A percentile compares a stretch with the other conserved stretches of the same genome.
Conservation (phyloP, 2,888 invertebrate genomes). For the Diploptera punctata region DNA sequence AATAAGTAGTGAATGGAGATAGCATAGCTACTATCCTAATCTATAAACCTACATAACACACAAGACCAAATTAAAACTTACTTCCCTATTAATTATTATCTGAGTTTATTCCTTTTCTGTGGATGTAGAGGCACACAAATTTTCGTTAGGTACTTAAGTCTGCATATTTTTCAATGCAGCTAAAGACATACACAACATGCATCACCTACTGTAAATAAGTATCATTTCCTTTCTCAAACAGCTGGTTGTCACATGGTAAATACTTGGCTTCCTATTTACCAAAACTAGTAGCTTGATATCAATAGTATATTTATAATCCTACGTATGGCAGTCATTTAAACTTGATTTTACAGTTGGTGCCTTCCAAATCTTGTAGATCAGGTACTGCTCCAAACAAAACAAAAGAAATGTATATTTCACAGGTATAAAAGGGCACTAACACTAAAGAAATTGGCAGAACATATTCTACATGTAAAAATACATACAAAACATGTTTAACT, state of each 20-base stretch:
- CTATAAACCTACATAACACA: not conserved
- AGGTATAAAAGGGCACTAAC: not conserved
- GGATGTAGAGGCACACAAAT: not conserved
- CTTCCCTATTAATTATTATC: not conserved
- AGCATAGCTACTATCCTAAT: not conserved
- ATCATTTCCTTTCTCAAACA: not conserved
- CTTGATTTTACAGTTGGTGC: not conserved
- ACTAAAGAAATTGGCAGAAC: not conserved
- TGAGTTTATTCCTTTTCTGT: not conserved
- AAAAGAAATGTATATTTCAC: no score
- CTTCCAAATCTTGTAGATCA: not conserved
- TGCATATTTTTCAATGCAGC: not conserved
- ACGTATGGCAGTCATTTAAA: not conserved
- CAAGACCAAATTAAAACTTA: not conserved
- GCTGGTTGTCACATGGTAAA: not conserved
- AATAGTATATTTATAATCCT: not conserved
- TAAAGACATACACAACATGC: not conserved
- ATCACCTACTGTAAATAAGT: not conserved
- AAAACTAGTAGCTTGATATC: not conserved
- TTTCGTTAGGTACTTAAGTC: not conserved
- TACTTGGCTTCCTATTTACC: not conserved
- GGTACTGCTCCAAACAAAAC: not conserved
- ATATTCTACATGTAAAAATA: not conserved
- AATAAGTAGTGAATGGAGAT: no score
- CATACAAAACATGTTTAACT: constrained; percentile 5